A percentile compares a stretch with the other conserved stretches of the same genome.
Conservation (phyloP, 2,797 vertebrate genomes). For the Oryzias sinensis region DNA sequence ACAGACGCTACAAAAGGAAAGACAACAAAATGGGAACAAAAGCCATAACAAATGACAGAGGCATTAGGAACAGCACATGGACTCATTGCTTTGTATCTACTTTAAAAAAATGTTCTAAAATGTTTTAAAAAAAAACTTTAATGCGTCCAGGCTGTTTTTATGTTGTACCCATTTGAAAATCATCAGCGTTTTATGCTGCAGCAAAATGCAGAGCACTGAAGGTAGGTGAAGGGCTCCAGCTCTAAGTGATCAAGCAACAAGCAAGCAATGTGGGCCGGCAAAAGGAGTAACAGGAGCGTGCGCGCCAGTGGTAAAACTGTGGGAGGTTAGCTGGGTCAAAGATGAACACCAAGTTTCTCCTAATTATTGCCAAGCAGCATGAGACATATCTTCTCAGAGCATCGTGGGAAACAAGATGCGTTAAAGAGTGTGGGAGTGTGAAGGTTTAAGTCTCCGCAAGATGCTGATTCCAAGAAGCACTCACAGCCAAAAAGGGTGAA, state of each 20-base stretch:
- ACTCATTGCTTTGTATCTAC: slow-evolving; percentile 15
- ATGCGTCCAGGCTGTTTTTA: slow-evolving; percentile 4
- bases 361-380: slow-evolving; percentile 58
- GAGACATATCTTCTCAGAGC: slow-evolving; percentile 39
- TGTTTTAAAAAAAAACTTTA: slow-evolving; percentile 18
- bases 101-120: slow-evolving; percentile 7
- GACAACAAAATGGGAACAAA: slow-evolving; percentile 4
- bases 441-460: slow-evolving; percentile 56
- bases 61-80: slow-evolving; percentile 5
- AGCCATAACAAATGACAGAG: slow-evolving; percentile 20
- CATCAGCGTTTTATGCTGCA: neutral
- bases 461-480: slow-evolving; percentile 39
- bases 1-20: slow-evolving; percentile 8
- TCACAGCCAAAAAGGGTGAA: slow-evolving; percentile 19
- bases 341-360: slow-evolving; percentile 47
- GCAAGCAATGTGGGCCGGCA: slow-evolving; percentile 33
- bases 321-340: slow-evolving; percentile 49
- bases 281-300: slow-evolving; percentile 26
- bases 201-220: slow-evolving; percentile 13
- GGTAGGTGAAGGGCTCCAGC: slow-evolving; percentile 20
- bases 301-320: slow-evolving; percentile 32
- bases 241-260: slow-evolving; percentile 31
- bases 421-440: slow-evolving; percentile 42
- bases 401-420: slow-evolving; percentile 39
- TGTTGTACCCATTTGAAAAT: slow-evolving; percentile 21